phyloP scores from a whole-genome alignment of 2,888 invertebrate genomes.

The Brachylomia viminalis region DNA sequence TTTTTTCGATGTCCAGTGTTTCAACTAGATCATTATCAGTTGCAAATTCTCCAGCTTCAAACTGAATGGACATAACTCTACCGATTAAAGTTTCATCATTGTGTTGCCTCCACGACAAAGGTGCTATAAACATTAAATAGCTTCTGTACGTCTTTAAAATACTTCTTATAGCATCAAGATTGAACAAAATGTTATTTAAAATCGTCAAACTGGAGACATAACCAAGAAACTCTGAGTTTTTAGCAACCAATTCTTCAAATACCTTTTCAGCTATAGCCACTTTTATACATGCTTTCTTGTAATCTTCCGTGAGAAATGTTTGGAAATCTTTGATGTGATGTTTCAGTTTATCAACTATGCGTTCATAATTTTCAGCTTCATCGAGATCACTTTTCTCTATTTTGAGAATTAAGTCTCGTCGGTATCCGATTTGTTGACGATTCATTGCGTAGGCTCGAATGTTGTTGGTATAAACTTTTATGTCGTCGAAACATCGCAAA shows the following conservation, averaged over 20 bases:
- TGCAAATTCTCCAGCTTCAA: constrained; percentile 82
- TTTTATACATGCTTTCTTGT: constrained; percentile 83
- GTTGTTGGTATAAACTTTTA: constrained; percentile 90
- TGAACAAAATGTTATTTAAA: constrained; percentile 84
- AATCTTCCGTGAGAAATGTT: constrained; percentile 86
- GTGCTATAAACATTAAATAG: constrained; percentile 85
- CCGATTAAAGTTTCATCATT: constrained; percentile 82
- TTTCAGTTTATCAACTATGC: constrained; percentile 79
- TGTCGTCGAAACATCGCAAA: constrained; percentile 90
- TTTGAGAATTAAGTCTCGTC: constrained; percentile 84
- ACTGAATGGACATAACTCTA: constrained; percentile 82
- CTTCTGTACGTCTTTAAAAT: constrained; percentile 84
- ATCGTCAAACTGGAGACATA: constrained; percentile 81
- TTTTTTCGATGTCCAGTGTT: constrained; percentile 84
- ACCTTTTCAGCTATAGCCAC: constrained; percentile 81
- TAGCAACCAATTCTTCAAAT: constrained; percentile 77
- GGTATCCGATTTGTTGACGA: constrained; percentile 87
- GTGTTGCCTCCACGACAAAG: constrained; percentile 84
- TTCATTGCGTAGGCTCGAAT: constrained; percentile 88
- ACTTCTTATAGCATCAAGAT: constrained; percentile 84
- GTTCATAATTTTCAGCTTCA: constrained; percentile 79
- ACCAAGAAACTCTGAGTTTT: constrained; percentile 81
- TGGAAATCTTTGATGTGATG: constrained; percentile 86
- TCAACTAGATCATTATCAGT: constrained; percentile 86
- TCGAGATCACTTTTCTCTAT: constrained; percentile 80